phyloP scores from a whole-genome alignment of 2,113 vertebrate genomes.

The Psettodes erumei region DNA sequence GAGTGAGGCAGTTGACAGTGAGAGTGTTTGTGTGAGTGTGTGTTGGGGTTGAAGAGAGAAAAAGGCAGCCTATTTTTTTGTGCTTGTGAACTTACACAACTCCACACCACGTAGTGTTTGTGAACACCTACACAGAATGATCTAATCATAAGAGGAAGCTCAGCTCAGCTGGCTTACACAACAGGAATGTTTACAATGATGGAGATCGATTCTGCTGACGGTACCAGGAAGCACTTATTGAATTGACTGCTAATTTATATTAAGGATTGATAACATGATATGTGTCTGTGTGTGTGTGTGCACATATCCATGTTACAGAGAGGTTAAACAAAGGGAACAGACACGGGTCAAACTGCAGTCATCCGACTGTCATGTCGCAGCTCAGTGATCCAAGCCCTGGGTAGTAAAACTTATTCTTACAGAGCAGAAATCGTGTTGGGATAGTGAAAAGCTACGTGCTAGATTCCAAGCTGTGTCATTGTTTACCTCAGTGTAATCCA shows the following conservation, averaged over 20 bases:
- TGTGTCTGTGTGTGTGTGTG: conserved; percentile 55
- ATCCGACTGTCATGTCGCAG: conserved; percentile 35
- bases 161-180: conserved; percentile 74
- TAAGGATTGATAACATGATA: conserved; percentile 60
- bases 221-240: conserved; percentile 43
- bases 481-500: conserved; percentile 77
- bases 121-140: conserved; percentile 80
- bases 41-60: conserved; percentile 58
- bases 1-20: conserved; percentile 60
- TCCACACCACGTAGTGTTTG: conserved; percentile 84
- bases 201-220: conserved; percentile 45
- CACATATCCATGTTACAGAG: conserved; percentile 53
- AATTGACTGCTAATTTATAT: conserved; percentile 56
- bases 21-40: conserved; percentile 45
- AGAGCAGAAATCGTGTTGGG: conserved; percentile 66
- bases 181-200: conserved; percentile 71
- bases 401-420: conserved; percentile 57
- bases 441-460: conserved; percentile 72
- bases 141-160: conserved; percentile 77
- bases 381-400: conserved; percentile 48
- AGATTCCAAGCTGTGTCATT: conserved; percentile 73
- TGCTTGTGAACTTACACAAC: conserved; percentile 87
- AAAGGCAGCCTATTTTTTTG: conserved; percentile 67
- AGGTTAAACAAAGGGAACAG: conserved; percentile 39
- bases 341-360: conserved; percentile 45